phyloP scores from a whole-genome alignment of 2,888 invertebrate genomes.

The Plagiodera versicolora region DNA sequence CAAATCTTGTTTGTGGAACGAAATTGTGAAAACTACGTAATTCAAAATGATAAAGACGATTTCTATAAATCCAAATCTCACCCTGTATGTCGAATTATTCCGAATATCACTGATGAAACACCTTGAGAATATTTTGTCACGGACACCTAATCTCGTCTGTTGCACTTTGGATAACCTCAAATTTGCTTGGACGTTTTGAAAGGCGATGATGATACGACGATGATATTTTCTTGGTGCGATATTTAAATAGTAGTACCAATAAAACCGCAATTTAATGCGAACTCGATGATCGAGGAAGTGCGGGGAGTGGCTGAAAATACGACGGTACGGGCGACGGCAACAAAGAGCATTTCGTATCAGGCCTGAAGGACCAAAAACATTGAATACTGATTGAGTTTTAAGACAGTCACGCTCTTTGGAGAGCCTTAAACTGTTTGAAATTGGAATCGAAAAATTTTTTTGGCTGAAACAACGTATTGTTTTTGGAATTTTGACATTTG shows the following conservation, averaged over 20 bases:
- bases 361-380: neutral
- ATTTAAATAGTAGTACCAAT: constrained; percentile 20
- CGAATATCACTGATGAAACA: no score
- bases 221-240: constrained; percentile 24
- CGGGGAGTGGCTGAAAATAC: constrained; percentile 12
- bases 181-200: constrained; percentile 29
- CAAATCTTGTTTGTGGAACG: no score
- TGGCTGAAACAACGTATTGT: no score
- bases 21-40: no score
- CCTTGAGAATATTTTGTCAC: neutral
- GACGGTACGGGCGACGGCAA: neutral
- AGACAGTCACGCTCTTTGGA: no score
- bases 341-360: neutral
- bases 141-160: neutral
- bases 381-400: no score
- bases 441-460: no score
- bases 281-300: constrained; percentile 14
- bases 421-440: no score
- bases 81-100: neutral
- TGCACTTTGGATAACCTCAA: constrained; percentile 19
- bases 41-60: no score
- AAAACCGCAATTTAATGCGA: constrained; percentile 20
- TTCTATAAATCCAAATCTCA: neutral
- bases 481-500: no score
- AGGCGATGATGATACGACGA: constrained; percentile 15